Percentiles rank a stretch among this genome's conserved stretches.
These are phyloP conservation scores for Scaptomyza pallida DNA, from an alignment of 1,140 invertebrate genomes.

Conservation along the genomic window DNA sequence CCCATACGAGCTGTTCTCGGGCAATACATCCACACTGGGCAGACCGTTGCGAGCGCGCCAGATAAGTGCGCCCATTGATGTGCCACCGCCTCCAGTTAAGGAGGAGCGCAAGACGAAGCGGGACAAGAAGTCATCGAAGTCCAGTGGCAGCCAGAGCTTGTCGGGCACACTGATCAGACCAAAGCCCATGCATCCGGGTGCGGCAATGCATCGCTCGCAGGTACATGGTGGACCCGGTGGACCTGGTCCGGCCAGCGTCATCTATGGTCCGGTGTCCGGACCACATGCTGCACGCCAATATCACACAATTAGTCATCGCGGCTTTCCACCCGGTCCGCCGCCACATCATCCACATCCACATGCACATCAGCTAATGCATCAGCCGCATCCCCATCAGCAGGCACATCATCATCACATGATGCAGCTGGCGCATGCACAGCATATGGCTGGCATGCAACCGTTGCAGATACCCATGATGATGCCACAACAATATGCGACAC, in stretches of 20 bases:
- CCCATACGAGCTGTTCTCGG: slow-evolving; percentile 89
- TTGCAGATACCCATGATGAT: slow-evolving; percentile 77
- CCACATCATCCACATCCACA: slow-evolving; percentile 45
- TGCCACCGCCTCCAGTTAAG: slow-evolving; percentile 88
- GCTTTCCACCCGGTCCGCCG: slow-evolving; percentile 50
- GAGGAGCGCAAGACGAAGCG: slow-evolving; percentile 77
- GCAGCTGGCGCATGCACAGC: slow-evolving; percentile 64
- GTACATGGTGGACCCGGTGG: slow-evolving; percentile 40
- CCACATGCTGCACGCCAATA: slow-evolving; percentile 64
- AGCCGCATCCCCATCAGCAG: slow-evolving; percentile 21
- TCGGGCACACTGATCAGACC: slow-evolving; percentile 83
- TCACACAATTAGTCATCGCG: slow-evolving; percentile 83
- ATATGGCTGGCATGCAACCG: slow-evolving; percentile 58
- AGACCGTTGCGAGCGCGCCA: slow-evolving; percentile 92
- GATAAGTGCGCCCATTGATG: slow-evolving; percentile 90
- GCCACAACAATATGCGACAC: slow-evolving; percentile 80
- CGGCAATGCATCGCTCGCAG: slow-evolving; percentile 65
- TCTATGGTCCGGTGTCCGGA: slow-evolving; percentile 67
- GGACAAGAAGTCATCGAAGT: slow-evolving; percentile 78
- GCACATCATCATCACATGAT: slow-evolving; percentile 58
- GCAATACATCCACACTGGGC: slow-evolving; percentile 88
- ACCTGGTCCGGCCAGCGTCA: slow-evolving; percentile 52
- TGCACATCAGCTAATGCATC: slow-evolving; percentile 13
- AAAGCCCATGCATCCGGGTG: slow-evolving; percentile 78
- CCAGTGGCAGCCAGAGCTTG: slow-evolving; percentile 77